A percentile compares a stretch with the other conserved stretches of the same genome.
Evolutionary conservation across 2,888 invertebrate genomes (phyloP).

Genomic region (Rhogogaster chlorosoma): DNA sequence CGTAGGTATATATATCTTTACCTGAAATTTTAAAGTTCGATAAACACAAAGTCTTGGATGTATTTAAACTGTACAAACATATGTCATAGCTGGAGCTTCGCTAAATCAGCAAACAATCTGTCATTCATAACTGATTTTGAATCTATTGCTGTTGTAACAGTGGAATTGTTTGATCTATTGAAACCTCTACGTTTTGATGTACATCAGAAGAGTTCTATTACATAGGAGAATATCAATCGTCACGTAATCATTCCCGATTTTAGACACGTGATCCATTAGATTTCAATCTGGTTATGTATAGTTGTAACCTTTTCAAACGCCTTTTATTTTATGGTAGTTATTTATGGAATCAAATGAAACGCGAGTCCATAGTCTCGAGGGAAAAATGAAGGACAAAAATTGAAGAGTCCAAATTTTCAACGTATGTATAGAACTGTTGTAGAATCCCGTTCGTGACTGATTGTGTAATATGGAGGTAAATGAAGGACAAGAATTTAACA

Average conservation of each 20-base stretch:
- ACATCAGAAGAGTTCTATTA: background rate
- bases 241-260: slow-evolving; percentile 7
- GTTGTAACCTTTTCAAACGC: background rate
- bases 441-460: background rate
- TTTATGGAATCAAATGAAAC: background rate
- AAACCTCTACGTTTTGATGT: background rate
- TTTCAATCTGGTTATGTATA: background rate
- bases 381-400: background rate
- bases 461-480: background rate
- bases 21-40: background rate
- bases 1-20: background rate
- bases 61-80: background rate
- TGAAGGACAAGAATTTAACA: slow-evolving; percentile 68
- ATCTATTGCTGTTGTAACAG: background rate
- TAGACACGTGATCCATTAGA: background rate
- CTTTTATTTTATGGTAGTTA: slow-evolving; percentile 7
- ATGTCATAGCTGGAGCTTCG: background rate
- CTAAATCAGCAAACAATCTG: slow-evolving; percentile 13
- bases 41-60: background rate
- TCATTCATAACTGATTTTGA: background rate
- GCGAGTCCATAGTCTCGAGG: background rate
- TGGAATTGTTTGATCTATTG: background rate
- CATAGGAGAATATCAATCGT: background rate
- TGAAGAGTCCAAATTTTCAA: background rate
- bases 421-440: background rate